Percentiles rank a stretch among this genome's conserved stretches.
phyloP scores from a whole-genome alignment of 2,797 vertebrate genomes.

The Acanthurus lineatus region DNA sequence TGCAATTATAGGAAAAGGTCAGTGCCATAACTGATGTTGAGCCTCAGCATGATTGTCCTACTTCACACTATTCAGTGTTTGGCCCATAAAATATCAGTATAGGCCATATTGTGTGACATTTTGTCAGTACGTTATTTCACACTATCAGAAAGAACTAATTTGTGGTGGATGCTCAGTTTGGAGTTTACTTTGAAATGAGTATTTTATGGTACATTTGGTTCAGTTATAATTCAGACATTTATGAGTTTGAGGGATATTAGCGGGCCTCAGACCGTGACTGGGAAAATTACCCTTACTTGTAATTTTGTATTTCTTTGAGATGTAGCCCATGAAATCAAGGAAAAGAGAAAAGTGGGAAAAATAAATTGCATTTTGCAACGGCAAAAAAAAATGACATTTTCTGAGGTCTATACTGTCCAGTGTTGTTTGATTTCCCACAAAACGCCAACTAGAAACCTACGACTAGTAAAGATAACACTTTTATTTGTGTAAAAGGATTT shows the following conservation, averaged over 20 bases:
- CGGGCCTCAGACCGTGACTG: conserved; percentile 60
- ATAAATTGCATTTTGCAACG: conserved; percentile 52
- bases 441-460: neutral
- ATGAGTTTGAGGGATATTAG: conserved; percentile 76
- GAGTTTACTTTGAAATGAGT: conserved; percentile 66
- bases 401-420: neutral
- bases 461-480: neutral
- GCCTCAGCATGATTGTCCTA: conserved; percentile 68
- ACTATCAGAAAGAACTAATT: conserved; percentile 53
- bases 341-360: conserved; percentile 27
- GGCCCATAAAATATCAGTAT: conserved; percentile 58
- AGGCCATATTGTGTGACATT: conserved; percentile 59
- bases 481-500: neutral
- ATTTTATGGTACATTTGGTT: conserved; percentile 73
- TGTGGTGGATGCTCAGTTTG: conserved; percentile 55
- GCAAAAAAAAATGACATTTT: conserved; percentile 16
- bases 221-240: conserved; percentile 71
- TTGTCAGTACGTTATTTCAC: conserved; percentile 25
- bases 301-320: conserved; percentile 74
- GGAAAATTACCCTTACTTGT: conserved; percentile 72
- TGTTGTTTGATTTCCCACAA: conserved; percentile 5
- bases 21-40: conserved; percentile 76
- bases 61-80: conserved; percentile 67
- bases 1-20: conserved; percentile 81
- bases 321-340: conserved; percentile 49